Evolutionary conservation across 2,888 invertebrate genomes (phyloP).

Genomic region (Tetramorium bicarinatum): DNA sequence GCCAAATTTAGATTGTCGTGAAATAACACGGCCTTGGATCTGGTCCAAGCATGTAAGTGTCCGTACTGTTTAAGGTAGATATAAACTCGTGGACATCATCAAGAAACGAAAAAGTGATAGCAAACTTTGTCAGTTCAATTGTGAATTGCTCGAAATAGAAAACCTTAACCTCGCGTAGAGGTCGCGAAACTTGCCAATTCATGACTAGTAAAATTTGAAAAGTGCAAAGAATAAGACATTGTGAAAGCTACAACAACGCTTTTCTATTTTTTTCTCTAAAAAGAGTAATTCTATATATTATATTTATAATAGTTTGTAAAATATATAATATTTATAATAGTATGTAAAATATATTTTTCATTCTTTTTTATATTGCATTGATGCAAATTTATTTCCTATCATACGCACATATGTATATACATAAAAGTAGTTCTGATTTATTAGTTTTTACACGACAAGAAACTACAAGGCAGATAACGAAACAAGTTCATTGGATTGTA

Average conservation of each 20-base stretch:
- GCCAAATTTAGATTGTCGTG: slow-evolving; percentile 68
- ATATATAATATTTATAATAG: slow-evolving; percentile 1
- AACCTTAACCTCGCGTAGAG: slow-evolving; percentile 28
- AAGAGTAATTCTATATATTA: too few relatives aligned
- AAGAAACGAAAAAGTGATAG: slow-evolving; percentile 14
- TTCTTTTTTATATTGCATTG: not conserved
- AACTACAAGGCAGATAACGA: not conserved
- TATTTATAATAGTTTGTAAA: slow-evolving; percentile 3
- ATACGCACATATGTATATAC: not conserved
- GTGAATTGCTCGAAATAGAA: slow-evolving; percentile 44
- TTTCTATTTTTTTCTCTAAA: not conserved
- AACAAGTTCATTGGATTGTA: not conserved
- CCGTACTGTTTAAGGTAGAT: slow-evolving; percentile 48
- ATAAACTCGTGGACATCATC: slow-evolving; percentile 20
- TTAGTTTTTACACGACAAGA: not conserved
- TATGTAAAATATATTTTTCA: not conserved
- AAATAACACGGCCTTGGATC: slow-evolving; percentile 75
- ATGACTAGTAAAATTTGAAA: not conserved
- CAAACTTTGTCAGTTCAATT: slow-evolving; percentile 4
- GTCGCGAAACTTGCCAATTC: slow-evolving; percentile 1
- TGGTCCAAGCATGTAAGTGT: slow-evolving; percentile 67
- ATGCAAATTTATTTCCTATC: not conserved
- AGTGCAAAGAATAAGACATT: not conserved
- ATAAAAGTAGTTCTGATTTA: not conserved
- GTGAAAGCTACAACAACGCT: too few relatives aligned